Evolutionary conservation across 2,113 vertebrate genomes (phyloP), one percentile per base, ranked within the genome.

Genomic region (Ageneiosus marmoratus): DNA sequence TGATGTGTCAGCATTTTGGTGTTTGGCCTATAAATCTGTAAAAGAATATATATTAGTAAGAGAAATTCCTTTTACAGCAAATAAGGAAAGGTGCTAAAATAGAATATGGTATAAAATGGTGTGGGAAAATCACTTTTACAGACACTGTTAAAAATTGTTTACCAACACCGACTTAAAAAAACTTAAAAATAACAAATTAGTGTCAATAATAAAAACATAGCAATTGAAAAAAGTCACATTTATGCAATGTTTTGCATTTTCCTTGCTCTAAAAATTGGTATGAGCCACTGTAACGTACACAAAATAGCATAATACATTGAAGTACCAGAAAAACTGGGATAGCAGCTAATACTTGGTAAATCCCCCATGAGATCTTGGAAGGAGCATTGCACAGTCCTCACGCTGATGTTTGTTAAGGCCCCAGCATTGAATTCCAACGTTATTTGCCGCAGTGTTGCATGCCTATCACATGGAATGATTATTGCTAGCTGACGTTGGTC

Each of bases 21-120:
- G 34, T 48, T 79, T 83, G 86, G 20, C 77, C 81, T 72, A 18
- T 77, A 87, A 85, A 87, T 77, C 62, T 53, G 34, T 34, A 51
- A 69, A 24, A 27, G 6, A 73, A 53, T 24, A 5, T 53, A 65
- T 62, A 12, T 32, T 51, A 55, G 60, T 24, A 24, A 65, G 29
- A 29, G 7, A 6, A 41, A 41, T 41, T 41, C 37, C 46, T 15
- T 65, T 29, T 53, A 50, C 29, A 20, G 4, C 8, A 24, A 74
- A 10, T 29, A 73, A 29, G 15, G n/a, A 20, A 4, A 6, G 29
- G 10, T 7, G 18, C 44, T 44, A 53, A n/a, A 13, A 62, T 27
- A 37, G 20, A 37, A 37, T 20, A 37, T 29, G 13, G 34, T n/a
- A 27, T 53, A 65, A 22, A 51, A 2, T 29, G 22, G 10, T 41